Conservation (phyloP, 1,140 invertebrate genomes). For the Formica exsecta region DNA sequence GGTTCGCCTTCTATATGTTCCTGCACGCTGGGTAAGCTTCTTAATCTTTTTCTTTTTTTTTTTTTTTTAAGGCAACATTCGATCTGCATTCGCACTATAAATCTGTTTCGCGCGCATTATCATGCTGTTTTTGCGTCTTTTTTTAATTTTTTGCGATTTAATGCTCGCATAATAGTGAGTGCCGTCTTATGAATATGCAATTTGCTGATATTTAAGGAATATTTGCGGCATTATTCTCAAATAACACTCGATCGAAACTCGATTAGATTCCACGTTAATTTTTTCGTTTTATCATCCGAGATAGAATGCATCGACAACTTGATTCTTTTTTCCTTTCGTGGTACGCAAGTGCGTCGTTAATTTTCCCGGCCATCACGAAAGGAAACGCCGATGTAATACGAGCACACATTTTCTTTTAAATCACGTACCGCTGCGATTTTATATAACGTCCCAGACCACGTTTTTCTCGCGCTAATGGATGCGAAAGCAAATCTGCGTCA, state of each 20-base stretch:
- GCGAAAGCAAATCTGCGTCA: conserved; percentile 38
- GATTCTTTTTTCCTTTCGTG: conserved; percentile 1
- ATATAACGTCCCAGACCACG: not conserved
- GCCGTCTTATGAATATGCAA: not conserved
- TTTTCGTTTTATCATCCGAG: not conserved
- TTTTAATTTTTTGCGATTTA: not conserved
- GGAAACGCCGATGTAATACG: conserved; percentile 2
- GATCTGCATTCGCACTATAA: not conserved
- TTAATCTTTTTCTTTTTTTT: not conserved
- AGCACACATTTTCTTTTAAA: conserved; percentile 24
- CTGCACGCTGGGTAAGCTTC: conserved; percentile 95
- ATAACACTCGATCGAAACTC: conserved; percentile 8
- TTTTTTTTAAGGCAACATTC: not conserved
- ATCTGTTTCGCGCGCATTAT: not conserved
- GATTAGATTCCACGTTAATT: not conserved
- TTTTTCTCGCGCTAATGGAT: conserved; percentile 36
- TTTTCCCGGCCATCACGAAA: conserved; percentile 14
- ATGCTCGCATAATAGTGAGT: not conserved
- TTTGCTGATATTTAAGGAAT: conserved; percentile 8
- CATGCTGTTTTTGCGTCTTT: not conserved
- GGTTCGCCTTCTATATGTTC: conserved; percentile 98
- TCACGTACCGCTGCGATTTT: conserved; percentile 14
- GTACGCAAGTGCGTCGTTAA: conserved; percentile 37
- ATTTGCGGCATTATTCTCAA: conserved; percentile 26
- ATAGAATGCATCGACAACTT: not conserved